phyloP scores from a whole-genome alignment of 2,888 invertebrate genomes.

The Mactromeris polynyma region DNA sequence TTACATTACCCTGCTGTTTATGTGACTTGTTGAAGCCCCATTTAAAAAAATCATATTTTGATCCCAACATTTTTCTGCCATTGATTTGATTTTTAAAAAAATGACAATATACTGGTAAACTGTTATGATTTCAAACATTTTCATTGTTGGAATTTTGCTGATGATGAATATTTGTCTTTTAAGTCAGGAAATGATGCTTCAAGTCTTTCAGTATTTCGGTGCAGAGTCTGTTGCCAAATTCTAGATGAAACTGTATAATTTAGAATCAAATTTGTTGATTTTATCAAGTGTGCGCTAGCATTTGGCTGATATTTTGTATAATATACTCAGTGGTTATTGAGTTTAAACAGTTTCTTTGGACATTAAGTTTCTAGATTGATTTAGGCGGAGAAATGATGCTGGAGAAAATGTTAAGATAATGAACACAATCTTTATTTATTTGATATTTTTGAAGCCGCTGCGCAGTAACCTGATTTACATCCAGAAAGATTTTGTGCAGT shows the following conservation, averaged over 20 bases:
- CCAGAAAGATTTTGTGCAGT: background rate
- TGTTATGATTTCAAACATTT: background rate
- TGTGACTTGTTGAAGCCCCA: no score
- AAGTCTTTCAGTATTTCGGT: background rate
- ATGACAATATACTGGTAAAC: background rate
- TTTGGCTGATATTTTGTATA: background rate
- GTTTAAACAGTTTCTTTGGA: background rate
- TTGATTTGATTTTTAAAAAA: background rate
- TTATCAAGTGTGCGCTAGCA: background rate
- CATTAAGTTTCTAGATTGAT: background rate
- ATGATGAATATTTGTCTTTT: background rate
- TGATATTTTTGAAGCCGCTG: background rate
- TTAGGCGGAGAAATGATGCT: background rate
- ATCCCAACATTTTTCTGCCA: background rate
- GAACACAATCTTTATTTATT: background rate
- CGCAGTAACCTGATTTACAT: background rate
- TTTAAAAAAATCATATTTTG: no score
- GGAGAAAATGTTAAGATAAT: background rate
- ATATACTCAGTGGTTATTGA: background rate
- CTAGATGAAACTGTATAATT: conserved; percentile 3
- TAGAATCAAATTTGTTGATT: conserved; percentile 6
- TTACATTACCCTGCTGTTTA: no score
- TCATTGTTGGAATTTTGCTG: background rate
- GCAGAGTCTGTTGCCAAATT: background rate
- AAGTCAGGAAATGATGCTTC: conserved; percentile 6